Evolutionary conservation across 2,113 vertebrate genomes (phyloP).

Genomic region (Nanorana parkeri): DNA sequence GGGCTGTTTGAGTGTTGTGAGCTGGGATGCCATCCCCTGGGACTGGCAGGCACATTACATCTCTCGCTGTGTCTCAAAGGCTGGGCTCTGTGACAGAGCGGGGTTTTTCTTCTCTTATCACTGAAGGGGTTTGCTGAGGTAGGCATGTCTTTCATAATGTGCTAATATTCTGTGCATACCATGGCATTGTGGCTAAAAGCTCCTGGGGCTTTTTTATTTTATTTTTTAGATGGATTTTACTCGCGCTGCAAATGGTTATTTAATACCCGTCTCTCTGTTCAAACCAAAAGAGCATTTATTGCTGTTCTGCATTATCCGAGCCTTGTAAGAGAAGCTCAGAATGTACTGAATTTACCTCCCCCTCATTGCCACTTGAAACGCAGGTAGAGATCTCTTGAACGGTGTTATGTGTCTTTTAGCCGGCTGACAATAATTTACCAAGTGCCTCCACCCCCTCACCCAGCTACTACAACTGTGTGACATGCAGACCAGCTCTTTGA

Average conservation of each 20-base stretch:
- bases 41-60: too few species aligned
- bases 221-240: too few species aligned
- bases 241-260: constrained; percentile 1
- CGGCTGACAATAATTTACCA: neutral
- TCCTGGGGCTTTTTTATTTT: too few species aligned
- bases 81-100: too few species aligned
- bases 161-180: too few species aligned
- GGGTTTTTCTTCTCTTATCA: too few species aligned
- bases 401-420: neutral
- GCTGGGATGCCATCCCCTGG: too few species aligned
- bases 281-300: neutral
- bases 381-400: neutral
- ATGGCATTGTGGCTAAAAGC: too few species aligned
- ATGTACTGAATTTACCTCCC: constrained; percentile 9
- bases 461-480: neutral
- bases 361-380: constrained; percentile 11
- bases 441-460: neutral
- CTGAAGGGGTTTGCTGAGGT: too few species aligned
- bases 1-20: too few species aligned
- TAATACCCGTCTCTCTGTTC: neutral
- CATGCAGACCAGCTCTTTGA: neutral
- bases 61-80: too few species aligned
- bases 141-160: too few species aligned
- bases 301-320: neutral
- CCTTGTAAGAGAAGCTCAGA: neutral